Evolutionary conservation across 2,888 invertebrate species (phyloP).

Genomic region (Agrilus mali): DNA sequence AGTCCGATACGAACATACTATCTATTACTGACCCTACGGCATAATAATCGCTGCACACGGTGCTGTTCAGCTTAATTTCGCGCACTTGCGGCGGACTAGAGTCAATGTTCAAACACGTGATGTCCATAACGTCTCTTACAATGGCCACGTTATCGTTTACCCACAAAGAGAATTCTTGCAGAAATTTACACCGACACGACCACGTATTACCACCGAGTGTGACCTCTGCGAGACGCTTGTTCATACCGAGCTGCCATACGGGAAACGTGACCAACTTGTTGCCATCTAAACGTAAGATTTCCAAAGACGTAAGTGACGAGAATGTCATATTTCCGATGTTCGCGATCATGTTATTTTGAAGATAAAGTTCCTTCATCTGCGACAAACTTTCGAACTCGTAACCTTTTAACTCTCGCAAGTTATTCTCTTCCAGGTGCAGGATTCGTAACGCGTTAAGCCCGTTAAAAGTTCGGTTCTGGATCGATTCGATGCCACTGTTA

Average conservation of each 20-base stretch:
- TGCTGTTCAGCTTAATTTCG: slow-evolving; percentile 71
- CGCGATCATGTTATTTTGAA: slow-evolving; percentile 74
- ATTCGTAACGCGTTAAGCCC: slow-evolving; percentile 67
- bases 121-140: slow-evolving; percentile 64
- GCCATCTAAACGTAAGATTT: slow-evolving; percentile 70
- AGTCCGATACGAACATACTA: slow-evolving; percentile 69
- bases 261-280: slow-evolving; percentile 71
- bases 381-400: slow-evolving; percentile 75
- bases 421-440: slow-evolving; percentile 77
- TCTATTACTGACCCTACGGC: slow-evolving; percentile 73
- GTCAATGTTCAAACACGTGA: slow-evolving; percentile 71
- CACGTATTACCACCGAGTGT: slow-evolving; percentile 75
- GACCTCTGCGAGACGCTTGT: slow-evolving; percentile 58
- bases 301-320: slow-evolving; percentile 60
- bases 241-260: slow-evolving; percentile 61
- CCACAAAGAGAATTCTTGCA: slow-evolving; percentile 73
- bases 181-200: slow-evolving; percentile 83
- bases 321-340: slow-evolving; percentile 73
- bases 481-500: slow-evolving; percentile 67
- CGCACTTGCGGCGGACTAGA: slow-evolving; percentile 62
- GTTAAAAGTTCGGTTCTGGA: slow-evolving; percentile 84
- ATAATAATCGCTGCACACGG: slow-evolving; percentile 77
- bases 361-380: slow-evolving; percentile 66
- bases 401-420: slow-evolving; percentile 64
- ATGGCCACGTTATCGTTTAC: slow-evolving; percentile 69